Conservation (phyloP, 2,113 vertebrate genomes). For the Dunckerocampus dactyliophorus region DNA sequence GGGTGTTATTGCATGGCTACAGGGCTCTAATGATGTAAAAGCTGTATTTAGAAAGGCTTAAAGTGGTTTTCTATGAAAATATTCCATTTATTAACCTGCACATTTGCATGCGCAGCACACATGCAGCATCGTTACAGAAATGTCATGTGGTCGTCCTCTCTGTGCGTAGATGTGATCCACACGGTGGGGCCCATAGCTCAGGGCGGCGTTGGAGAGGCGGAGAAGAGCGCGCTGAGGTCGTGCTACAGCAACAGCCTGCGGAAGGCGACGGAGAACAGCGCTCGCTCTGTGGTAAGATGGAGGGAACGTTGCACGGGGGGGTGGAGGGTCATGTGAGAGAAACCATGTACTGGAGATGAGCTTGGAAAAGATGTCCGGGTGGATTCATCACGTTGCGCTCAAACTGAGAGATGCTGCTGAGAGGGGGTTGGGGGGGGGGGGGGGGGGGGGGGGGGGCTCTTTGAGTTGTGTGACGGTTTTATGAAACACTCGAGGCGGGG, state of each 20-base stretch:
- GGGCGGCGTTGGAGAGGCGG: slow-evolving; percentile 61
- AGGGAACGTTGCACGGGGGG: too few relatives aligned
- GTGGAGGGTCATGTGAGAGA: too few relatives aligned
- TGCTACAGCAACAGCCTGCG: slow-evolving; percentile 82
- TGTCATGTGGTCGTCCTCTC: not conserved
- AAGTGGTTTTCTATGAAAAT: too few relatives aligned
- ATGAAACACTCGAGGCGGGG: slow-evolving; percentile 30
- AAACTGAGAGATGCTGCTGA: slow-evolving; percentile 13
- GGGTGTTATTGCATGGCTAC: too few relatives aligned
- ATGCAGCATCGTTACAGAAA: too few relatives aligned
- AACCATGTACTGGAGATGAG: too few relatives aligned
- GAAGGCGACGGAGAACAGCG: slow-evolving; percentile 61
- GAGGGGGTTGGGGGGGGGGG: slow-evolving; percentile 4
- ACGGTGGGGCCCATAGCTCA: slow-evolving; percentile 82
- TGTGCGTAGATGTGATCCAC: slow-evolving; percentile 81
- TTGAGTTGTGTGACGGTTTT: slow-evolving; percentile 21
- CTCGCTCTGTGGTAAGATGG: slow-evolving; percentile 76
- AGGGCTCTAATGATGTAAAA: too few relatives aligned
- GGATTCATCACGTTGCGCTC: not conserved
- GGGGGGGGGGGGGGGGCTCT: slow-evolving; percentile 7
- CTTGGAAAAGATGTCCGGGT: not conserved
- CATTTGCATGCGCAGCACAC: too few relatives aligned
- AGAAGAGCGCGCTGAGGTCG: slow-evolving; percentile 67
- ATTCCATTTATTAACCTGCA: too few relatives aligned
- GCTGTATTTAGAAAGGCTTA: too few relatives aligned